These are phyloP conservation scores for Platalea minor DNA, from an alignment of 2,797 vertebrate genomes.

Conservation along the genomic window DNA sequence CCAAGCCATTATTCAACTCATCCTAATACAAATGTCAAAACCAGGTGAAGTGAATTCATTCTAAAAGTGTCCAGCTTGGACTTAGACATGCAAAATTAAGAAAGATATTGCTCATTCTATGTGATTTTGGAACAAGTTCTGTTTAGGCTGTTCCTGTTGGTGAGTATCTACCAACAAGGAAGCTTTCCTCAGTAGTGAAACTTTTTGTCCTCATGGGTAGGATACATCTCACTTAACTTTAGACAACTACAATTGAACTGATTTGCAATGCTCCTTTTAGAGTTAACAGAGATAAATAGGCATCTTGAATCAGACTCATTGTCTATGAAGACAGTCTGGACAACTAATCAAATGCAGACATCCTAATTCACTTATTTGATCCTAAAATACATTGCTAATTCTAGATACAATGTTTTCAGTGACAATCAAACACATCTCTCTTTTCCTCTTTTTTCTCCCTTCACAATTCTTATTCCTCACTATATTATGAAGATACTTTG, in stretches of 20 bases:
- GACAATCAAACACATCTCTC: neutral
- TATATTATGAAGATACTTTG: constrained; percentile 4
- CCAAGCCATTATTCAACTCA: neutral
- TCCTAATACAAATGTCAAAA: neutral
- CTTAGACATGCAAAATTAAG: neutral
- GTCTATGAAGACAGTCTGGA: neutral
- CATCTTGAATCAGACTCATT: neutral
- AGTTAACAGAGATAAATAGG: constrained; percentile 11
- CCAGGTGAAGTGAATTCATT: neutral
- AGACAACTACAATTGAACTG: neutral
- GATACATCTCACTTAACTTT: neutral
- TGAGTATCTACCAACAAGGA: neutral
- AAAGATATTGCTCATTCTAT: neutral
- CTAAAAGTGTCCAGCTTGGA: neutral
- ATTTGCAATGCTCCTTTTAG: neutral
- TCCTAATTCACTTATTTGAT: neutral
- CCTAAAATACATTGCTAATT: neutral
- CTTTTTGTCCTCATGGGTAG: rapidly evolving
- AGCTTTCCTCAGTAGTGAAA: neutral
- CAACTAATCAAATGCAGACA: constrained; percentile 6
- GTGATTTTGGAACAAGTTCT: neutral
- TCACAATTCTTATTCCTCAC: neutral
- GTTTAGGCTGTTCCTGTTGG: neutral
- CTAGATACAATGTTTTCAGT: neutral
- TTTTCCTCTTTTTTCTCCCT: neutral